Evolutionary conservation across 2,888 invertebrate species (phyloP), one percentile per base, ranked within the genome.

Genomic region (Drosophila emarginata): DNA sequence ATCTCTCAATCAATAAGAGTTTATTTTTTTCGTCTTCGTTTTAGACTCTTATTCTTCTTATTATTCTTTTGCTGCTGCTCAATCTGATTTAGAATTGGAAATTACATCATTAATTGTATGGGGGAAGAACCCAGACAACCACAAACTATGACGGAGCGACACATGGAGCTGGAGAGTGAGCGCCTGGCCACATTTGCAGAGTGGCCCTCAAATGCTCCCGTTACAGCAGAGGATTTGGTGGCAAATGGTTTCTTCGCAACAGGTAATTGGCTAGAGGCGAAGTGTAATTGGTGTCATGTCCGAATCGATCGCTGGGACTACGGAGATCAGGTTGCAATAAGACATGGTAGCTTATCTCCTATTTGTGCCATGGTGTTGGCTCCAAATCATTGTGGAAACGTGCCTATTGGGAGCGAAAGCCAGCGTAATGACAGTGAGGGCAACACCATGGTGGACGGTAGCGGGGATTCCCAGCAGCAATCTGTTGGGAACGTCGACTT

Each of bases 281-380:
- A 96, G 90, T 97, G 97, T 90, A 95, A 96, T 89, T 93, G 94
- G 83, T 97, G 97, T 91, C 94, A 94, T 59, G 92, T 93, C 52
- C 94, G 93, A 90, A 94, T 96, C 77, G 93, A 94, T 0, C 94
- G 95, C 78, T 97, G 96, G 96, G 94, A 95, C 81, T 95, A 94
- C 88, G 95, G 95, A 12, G 96, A 97, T 88, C 80, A 91, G 74
- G 95, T 94, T 15, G 94, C 95, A 93, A 93, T 93, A 75, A 93
- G 94, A 76, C 96, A 96, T 92, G 93, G 94, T 63, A 92, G 92
- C 64, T 89, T 94, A 64, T 94, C 94, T 82, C 95, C 96, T 0
- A 92, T 93, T 61, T 97, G 97, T 89, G 94, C 94, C 12, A 96
- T 96, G 90, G 94, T 96, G 36, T 85, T 93, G 66, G 93, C 95